Base-by-base conservation (phyloP, 2,888 invertebrate species). In the Philaethria dido region DNA sequence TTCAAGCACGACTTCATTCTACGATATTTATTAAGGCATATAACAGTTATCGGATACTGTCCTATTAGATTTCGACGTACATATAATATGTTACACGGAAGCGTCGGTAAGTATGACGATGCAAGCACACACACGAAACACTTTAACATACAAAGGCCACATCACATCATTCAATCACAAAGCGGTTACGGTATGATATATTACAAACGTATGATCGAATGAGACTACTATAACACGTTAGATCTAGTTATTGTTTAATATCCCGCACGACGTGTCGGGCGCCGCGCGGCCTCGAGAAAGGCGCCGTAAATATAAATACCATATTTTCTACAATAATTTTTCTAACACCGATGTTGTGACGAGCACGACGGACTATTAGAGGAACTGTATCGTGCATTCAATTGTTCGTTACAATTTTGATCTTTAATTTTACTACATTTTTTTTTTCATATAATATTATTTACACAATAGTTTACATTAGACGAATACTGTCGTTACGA, bases 161-260 rank as follows among this genome's bases (percentile, higher is more conserved):
- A 88, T 85, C 90, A 92, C 92, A 92, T 90, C 91, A 89, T 92
- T 89, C 92, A 91, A 89, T 92, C 92, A 92, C 91, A 85, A 92
- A 92, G 92, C 92, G 91, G 86, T 83, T 85, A 81, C 77, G 74
- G 77, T 80, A 85, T 85, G 82, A 83, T 81, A 85, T 80, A 77
- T 82, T 86, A 88, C 85, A 86, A 81, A 80, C 75, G 72, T 71
- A 74, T 75, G 76, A 72, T 72, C 73, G 65, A 69, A 73, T 75
- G 74, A 77, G 73, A 75, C 74, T 60, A 66, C 83, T 84, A 83
- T 84, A 85, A 86, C 80, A 80, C 80, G 77, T 76, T 74, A 81
- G 82, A 66, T 64, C 83, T 88, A 87, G 75, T 86, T 87, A 84
- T 84, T 85, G 82, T 87, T 77, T 80, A 81, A 81, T 83, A 86